Percentiles rank a stretch among this genome's conserved stretches.
Evolutionary conservation across 2,113 vertebrate species (phyloP).

Genomic region (Apodemus speciosus): DNA sequence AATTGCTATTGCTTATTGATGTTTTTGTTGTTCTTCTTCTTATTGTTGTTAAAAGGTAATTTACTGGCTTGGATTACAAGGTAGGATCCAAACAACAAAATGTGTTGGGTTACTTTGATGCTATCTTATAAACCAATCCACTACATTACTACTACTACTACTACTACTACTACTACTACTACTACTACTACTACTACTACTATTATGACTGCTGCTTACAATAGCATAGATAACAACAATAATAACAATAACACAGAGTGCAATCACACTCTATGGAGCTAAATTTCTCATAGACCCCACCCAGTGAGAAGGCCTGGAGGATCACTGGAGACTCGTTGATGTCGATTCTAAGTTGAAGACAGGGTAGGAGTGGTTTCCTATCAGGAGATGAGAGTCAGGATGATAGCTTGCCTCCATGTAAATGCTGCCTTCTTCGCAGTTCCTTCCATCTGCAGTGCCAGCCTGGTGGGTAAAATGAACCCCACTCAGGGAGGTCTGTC

Average conservation of each 20-base stretch:
- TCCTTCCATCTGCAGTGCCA: too few species aligned
- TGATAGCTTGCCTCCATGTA: neutral
- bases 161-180: neutral
- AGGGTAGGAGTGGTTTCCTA: too few species aligned
- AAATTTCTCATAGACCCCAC: neutral
- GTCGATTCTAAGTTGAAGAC: neutral
- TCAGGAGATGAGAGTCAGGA: neutral
- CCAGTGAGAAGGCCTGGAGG: neutral
- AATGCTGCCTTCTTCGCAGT: neutral
- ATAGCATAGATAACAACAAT: neutral
- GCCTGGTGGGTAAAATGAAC: neutral
- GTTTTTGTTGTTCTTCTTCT: neutral
- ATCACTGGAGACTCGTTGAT: neutral
- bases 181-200: neutral
- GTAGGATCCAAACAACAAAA: neutral
- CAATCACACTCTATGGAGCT: neutral
- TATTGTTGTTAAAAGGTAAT: too few species aligned
- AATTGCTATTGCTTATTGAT: neutral
- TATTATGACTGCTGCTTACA: neutral
- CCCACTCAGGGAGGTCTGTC: neutral
- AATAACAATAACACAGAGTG: neutral
- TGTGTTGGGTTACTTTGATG: neutral
- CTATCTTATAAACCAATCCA: neutral
- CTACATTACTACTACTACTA: neutral
- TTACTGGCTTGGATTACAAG: neutral